These are phyloP conservation scores for Microtus oregoni DNA, from an alignment of 2,113 vertebrate genomes.

Conservation along the genomic window DNA sequence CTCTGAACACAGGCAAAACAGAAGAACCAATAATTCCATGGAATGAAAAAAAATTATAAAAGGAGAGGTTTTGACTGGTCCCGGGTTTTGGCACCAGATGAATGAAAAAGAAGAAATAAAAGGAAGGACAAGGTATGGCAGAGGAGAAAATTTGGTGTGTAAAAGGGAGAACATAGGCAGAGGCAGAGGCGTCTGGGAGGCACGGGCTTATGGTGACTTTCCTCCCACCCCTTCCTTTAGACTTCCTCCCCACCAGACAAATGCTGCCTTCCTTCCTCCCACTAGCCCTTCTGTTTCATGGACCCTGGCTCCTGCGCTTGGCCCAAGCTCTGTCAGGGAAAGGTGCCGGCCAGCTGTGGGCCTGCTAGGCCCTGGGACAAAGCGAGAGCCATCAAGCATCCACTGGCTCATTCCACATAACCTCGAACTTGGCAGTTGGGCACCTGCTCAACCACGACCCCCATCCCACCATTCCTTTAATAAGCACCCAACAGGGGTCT, in stretches of 20 bases:
- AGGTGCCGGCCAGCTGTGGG: rapidly evolving
- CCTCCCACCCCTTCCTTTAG: not conserved
- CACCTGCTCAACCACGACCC: not conserved
- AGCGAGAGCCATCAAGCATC: rapidly evolving
- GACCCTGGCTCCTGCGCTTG: rapidly evolving
- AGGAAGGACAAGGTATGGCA: not conserved
- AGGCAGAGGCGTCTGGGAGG: not conserved
- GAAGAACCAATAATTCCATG: not conserved
- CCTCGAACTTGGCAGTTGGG: not conserved
- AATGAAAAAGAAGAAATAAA: not conserved
- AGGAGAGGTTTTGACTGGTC: not conserved
- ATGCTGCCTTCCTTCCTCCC: no score
- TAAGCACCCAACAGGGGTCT: not conserved
- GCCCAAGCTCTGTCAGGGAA: not conserved
- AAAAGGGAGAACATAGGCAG: not conserved
- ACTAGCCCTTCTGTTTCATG: not conserved
- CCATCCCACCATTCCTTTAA: not conserved
- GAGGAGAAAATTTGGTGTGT: not conserved
- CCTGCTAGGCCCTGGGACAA: not conserved
- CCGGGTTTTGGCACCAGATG: no score
- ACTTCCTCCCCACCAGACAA: not conserved
- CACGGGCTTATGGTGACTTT: not conserved
- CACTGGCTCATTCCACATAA: no score
- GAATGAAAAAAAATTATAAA: not conserved
- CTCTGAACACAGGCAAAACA: not conserved